Conservation (phyloP, 1,140 invertebrate genomes). For the Nasonia giraulti region DNA sequence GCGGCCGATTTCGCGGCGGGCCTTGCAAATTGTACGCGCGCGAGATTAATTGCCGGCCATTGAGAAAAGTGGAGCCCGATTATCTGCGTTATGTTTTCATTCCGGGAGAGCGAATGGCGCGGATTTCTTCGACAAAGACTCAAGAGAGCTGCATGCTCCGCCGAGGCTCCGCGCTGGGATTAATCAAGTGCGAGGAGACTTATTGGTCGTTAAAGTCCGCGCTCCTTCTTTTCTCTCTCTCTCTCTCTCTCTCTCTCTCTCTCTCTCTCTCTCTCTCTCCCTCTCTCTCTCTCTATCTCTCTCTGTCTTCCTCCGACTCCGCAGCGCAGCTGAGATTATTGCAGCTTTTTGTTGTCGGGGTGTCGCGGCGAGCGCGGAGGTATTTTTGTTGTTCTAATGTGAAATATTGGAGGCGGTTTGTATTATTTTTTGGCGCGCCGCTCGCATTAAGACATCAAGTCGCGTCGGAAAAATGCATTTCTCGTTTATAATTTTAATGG, state of each 20-base stretch:
- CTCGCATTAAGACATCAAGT: constrained; percentile 3
- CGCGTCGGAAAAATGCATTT: background rate
- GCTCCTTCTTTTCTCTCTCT: background rate
- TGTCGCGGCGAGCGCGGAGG: background rate
- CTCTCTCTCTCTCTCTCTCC: background rate
- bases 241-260: background rate
- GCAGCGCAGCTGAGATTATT: background rate
- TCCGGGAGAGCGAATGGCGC: constrained; percentile 7
- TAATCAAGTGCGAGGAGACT: constrained; percentile 17
- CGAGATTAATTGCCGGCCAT: constrained; percentile 33
- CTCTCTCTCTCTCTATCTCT: background rate
- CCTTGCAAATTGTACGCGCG: background rate
- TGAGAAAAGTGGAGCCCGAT: constrained; percentile 40
- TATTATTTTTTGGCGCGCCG: background rate
- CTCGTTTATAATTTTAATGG: background rate
- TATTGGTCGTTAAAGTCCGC: constrained; percentile 23
- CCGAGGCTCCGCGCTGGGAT: background rate
- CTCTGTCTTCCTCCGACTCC: background rate
- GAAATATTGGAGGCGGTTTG: constrained; percentile 6
- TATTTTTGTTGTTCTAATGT: background rate
- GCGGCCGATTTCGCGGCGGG: constrained; percentile 18
- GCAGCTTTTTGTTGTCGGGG: background rate
- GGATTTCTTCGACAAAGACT: constrained; percentile 16
- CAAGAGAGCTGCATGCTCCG: too few species aligned
- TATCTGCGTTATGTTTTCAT: constrained; percentile 45